Percentiles rank a stretch among this genome's conserved stretches.
Conservation (phyloP, 2,113 vertebrate species). For the Carassius gibelio region DNA sequence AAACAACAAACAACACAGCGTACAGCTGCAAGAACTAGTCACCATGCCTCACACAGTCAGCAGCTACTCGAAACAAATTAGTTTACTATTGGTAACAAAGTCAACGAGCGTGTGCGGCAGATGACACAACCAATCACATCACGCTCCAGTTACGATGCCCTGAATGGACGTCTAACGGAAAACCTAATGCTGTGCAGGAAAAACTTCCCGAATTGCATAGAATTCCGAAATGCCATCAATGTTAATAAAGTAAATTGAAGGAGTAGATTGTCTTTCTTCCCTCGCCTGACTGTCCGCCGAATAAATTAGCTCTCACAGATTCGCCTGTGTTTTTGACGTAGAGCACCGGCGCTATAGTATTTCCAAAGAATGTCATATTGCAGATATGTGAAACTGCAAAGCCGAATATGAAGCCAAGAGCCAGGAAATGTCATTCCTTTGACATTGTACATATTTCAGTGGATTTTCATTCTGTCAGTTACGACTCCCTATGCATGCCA, state of each 20-base stretch:
- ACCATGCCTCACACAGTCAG: slow-evolving; percentile 33
- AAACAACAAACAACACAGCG: not conserved
- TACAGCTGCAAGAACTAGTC: not conserved
- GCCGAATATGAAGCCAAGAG: slow-evolving; percentile 24
- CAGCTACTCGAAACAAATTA: slow-evolving; percentile 44
- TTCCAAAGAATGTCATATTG: slow-evolving; percentile 50
- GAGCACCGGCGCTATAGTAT: slow-evolving; percentile 43
- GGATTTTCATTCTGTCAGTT: slow-evolving; percentile 41
- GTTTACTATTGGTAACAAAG: slow-evolving; percentile 45
- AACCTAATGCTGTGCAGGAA: not conserved
- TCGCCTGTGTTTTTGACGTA: slow-evolving; percentile 48
- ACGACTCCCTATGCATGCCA: slow-evolving; percentile 23
- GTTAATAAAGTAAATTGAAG: slow-evolving; percentile 45
- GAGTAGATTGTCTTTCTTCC: slow-evolving; percentile 49
- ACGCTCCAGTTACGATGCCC: slow-evolving; percentile 30
- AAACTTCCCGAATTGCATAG: not conserved
- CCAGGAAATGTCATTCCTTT: slow-evolving; percentile 41
- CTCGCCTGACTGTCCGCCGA: slow-evolving; percentile 44
- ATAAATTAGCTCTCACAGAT: slow-evolving; percentile 49
- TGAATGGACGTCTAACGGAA: slow-evolving; percentile 17
- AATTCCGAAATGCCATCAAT: slow-evolving; percentile 40
- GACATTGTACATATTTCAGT: slow-evolving; percentile 23
- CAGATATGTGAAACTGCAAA: slow-evolving; percentile 47
- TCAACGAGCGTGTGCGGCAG: slow-evolving; percentile 19
- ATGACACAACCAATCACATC: slow-evolving; percentile 49